Percentiles rank a stretch among this genome's conserved stretches.
phyloP scores from a whole-genome alignment of 2,888 invertebrate genomes.

The Nesidiocoris tenuis region DNA sequence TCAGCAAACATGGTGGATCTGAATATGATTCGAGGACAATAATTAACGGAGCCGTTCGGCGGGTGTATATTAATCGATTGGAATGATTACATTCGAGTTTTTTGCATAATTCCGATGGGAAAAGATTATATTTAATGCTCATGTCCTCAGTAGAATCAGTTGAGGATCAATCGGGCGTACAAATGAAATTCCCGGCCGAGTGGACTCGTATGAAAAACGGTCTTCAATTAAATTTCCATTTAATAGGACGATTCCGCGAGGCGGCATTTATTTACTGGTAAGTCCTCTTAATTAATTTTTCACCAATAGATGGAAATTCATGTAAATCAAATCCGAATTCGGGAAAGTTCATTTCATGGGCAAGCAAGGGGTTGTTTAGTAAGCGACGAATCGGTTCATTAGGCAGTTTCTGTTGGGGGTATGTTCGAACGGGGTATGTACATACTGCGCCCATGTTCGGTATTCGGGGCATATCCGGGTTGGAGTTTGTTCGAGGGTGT shows the following conservation, averaged over 20 bases:
- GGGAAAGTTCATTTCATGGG: neutral
- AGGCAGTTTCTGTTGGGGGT: neutral
- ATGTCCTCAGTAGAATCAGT: too few relatives aligned
- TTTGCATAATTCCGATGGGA: too few relatives aligned
- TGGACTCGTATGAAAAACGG: neutral
- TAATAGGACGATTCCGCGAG: neutral
- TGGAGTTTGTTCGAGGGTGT: neutral
- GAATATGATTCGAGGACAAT: too few relatives aligned
- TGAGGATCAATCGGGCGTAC: too few relatives aligned
- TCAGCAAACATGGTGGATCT: too few relatives aligned
- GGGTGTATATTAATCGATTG: too few relatives aligned
- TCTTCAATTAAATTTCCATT: neutral
- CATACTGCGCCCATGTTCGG: neutral
- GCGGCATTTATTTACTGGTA: neutral
- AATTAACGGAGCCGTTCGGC: too few relatives aligned
- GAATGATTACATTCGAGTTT: too few relatives aligned
- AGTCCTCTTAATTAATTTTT: neutral
- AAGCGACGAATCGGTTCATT: neutral
- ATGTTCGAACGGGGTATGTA: neutral
- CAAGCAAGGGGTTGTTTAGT: neutral
- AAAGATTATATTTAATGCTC: too few relatives aligned
- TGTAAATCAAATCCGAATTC: neutral
- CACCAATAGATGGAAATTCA: neutral
- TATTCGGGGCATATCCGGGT: neutral
- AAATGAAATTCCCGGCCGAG: too few relatives aligned